Base-by-base conservation (phyloP, 2,113 vertebrate genomes). In the Epinephelus fuscoguttatus region DNA sequence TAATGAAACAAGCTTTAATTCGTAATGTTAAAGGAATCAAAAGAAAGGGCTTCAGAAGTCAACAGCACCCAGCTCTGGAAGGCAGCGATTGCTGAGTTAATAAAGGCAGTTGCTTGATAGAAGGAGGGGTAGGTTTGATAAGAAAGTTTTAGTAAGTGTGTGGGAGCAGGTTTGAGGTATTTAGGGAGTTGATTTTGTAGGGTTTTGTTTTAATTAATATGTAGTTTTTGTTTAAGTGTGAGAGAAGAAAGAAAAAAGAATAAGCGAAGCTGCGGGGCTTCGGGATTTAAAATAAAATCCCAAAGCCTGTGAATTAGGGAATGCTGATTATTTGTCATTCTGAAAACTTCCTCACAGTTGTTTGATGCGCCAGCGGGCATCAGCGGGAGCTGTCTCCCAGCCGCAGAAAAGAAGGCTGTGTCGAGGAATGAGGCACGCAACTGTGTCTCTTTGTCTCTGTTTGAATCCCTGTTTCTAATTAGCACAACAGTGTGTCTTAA, bases 141-240 rank as follows among this genome's bases (percentile, higher is more conserved):
- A 47, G 68, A 66, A 78, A 45, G 85, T 61, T 69, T 70, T 2
- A 47, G 84, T 18, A 86, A 45, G 88, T 90, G 71, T 55, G 86
- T 70, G 61, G 47, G 50, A 49, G 61, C 18, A 33, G 61, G 67
- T 33, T 45, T 37, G 66, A 70, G n/a, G 52, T 60, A 30, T 73
- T 79, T 64, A 57, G 53, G 30, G 53, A 57, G 33, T 1, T 45
- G 81, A 62, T 62, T 71, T 78, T 15, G 87, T 79, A 91, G 27
- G 89, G 89, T 83, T 91, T 92, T 76, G 42, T 45, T 90, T 90
- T 72, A 84, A 86, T 87, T 75, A 72, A 87, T 53, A 47, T 70
- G 47, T 75, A 53, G 21, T 25, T 82, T 81, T 71, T 53, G 40
- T 82, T 61, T 53, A 37, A 70, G 66, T 40, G 19, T 21, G 42